Evolutionary conservation across 2,113 vertebrate species (phyloP), one percentile per base, ranked within the genome.

Genomic region (Tachuris rubrigastra): DNA sequence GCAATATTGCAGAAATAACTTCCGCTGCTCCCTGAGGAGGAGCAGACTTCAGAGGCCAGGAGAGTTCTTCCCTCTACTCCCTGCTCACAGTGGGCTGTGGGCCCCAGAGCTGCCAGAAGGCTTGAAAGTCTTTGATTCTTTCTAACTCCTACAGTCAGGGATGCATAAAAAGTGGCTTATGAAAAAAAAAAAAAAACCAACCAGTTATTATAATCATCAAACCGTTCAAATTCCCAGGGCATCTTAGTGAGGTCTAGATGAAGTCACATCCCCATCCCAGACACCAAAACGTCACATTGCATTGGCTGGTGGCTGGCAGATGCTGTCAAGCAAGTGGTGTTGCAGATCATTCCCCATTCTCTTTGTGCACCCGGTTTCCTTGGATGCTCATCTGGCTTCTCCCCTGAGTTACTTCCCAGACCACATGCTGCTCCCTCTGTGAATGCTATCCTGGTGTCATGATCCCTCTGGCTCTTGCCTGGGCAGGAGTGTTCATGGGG

Each of bases 1-100:
- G 53, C 52, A 87, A n/a, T 91, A 95, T 89, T 90, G 96, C 91
- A 93, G 93, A 91, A 92, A 95, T 67, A 92, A 92, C 71, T 91
- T 95, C 62, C 11, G 11, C 77, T 1, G 10, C 79, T 95, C 93
- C 78, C 72, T 1, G 19, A 77, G 81, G 92, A 95, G 71, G 28
- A 92, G 86, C 37, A 76, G 90, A 62, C 73, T 90, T 74, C 37
- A 83, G 94, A 91, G 75, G 82, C 89, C 27, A 31, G 41, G 44
- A 90, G 85, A 83, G 75, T 53, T 49, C 71, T 94, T 81, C 71
- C 47, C 53, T 49, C 35, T 90, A 53, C 35, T 81, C 73, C 42
- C 27, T 73, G 53, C 73, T 92, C n/a, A 1, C 55, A 80, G 81
- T 46, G 78, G 84, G 74, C 86, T 65, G 37, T 23, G 72, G 63